Conservation (phyloP, 2,888 invertebrate genomes). For the Melikaiella ostensackeni region DNA sequence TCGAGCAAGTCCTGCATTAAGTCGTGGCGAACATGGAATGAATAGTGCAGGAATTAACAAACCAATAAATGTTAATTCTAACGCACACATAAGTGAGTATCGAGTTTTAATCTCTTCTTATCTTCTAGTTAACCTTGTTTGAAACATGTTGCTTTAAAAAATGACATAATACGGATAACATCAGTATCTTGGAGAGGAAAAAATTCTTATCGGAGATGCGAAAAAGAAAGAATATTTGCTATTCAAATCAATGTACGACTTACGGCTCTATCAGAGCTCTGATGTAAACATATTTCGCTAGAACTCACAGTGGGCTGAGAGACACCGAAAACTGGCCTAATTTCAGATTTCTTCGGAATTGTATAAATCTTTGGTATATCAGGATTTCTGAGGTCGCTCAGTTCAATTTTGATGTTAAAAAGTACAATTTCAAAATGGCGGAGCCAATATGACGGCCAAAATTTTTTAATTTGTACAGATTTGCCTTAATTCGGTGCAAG, state of each 20-base stretch:
- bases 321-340: no score
- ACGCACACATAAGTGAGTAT: conserved; percentile 33
- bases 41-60: conserved; percentile 36
- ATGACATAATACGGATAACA: not conserved
- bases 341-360: no score
- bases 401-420: no score
- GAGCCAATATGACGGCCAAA: no score
- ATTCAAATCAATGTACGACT: conserved; percentile 1
- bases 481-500: no score
- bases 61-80: conserved; percentile 35
- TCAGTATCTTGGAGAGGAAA: not conserved
- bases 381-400: no score
- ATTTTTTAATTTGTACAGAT: no score
- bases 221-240: not conserved
- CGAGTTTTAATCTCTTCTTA: not conserved
- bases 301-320: no score
- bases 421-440: no score
- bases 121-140: conserved; percentile 10
- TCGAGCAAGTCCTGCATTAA: conserved; percentile 68
- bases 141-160: conserved; percentile 10
- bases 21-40: conserved; percentile 62
- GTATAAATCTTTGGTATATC: no score
- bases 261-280: no score
- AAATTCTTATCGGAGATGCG: conserved; percentile 20
- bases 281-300: not conserved